Percentiles rank a stretch among this genome's conserved stretches.
Evolutionary conservation across 2,888 invertebrate genomes (phyloP).

Genomic region (Platycheirus albimanus): DNA sequence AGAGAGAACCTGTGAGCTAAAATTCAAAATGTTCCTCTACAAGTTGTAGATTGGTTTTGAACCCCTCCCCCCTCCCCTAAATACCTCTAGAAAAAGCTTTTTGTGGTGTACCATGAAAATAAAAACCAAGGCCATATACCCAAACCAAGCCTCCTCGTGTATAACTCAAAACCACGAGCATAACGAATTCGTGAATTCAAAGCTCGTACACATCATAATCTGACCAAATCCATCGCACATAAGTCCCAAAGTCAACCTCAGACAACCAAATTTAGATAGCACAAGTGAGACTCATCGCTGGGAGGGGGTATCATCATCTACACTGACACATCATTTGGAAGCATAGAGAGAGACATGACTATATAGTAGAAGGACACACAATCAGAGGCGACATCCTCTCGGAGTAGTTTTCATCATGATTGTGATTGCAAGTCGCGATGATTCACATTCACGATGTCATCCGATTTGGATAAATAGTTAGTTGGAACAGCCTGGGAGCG

Average conservation of each 20-base stretch:
- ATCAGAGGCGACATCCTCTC: conserved; percentile 42
- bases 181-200: conserved; percentile 57
- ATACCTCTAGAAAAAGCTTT: conserved; percentile 31
- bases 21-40: conserved; percentile 54
- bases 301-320: background rate
- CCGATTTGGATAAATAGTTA: conserved; percentile 58
- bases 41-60: conserved; percentile 14
- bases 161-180: conserved; percentile 4
- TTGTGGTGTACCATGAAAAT: conserved; percentile 37
- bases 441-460: conserved; percentile 57
- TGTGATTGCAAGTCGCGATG: conserved; percentile 49
- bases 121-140: background rate
- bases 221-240: conserved; percentile 67
- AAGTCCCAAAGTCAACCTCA: conserved; percentile 69
- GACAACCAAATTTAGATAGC: conserved; percentile 29
- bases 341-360: too few species aligned
- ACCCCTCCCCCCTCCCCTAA: background rate
- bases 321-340: conserved; percentile 14
- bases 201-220: conserved; percentile 69
- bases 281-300: background rate
- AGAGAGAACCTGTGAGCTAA: conserved; percentile 39
- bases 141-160: background rate
- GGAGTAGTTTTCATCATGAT: conserved; percentile 38
- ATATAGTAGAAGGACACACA: conserved; percentile 3
- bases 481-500: conserved; percentile 14